phyloP scores from a whole-genome alignment of 92 coral and sea anemone species.

The Umimayanthus chanpuru region DNA sequence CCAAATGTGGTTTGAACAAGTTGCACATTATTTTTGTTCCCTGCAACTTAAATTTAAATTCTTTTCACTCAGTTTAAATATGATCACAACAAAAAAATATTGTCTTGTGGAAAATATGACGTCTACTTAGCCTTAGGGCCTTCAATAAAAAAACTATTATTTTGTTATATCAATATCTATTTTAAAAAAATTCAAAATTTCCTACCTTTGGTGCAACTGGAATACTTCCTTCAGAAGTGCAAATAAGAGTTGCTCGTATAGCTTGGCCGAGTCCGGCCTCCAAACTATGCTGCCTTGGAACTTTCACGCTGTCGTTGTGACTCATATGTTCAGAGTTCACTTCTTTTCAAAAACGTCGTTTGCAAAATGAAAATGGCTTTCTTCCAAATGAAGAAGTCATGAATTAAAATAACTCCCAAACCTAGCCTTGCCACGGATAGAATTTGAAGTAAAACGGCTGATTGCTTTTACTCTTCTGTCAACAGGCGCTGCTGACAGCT shows the following conservation, averaged over 20 bases:
- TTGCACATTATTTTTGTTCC: no score
- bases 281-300: constrained; percentile 75
- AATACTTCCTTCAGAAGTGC: constrained; percentile 70
- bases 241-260: constrained; percentile 71
- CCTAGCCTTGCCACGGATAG: neutral
- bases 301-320: constrained; percentile 65
- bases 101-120: no score
- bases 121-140: neutral
- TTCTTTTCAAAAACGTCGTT: neutral
- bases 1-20: neutral
- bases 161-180: neutral
- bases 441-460: neutral
- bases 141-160: neutral
- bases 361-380: neutral
- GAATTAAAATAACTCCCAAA: neutral
- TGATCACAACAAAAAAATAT: no score
- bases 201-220: constrained; percentile 49
- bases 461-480: neutral
- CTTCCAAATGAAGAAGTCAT: constrained; percentile 29
- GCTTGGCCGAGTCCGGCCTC: constrained; percentile 88
- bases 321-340: constrained; percentile 58
- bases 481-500: neutral
- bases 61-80: no score
- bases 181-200: neutral
- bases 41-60: no score